Base-by-base conservation (phyloP, 2,113 vertebrate genomes). In the Amphilophus citrinellus region DNA sequence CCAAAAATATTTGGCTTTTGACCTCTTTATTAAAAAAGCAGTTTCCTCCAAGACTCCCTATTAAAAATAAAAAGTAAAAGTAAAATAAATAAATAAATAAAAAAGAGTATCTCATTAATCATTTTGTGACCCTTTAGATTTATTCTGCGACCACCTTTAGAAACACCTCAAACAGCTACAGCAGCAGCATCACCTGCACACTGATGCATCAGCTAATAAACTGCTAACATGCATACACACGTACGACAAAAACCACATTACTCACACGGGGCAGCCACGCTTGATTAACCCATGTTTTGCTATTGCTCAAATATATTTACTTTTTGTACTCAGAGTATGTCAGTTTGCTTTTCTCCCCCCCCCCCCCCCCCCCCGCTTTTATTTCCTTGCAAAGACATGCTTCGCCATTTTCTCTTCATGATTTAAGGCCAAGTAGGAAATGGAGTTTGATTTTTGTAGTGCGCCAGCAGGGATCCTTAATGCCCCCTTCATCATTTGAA, bases 401-500 rank as follows among this genome's bases (percentile, higher is more conserved):
- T 27, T 61, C 80, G 15, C 37, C 14, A 50, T 84, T 86, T 84
- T 61, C 27, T 65, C 63, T 63, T 83, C 6, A 79, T 56, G 68
- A 73, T 86, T 83, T 82, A 27, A 61, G 32, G 73, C 65, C 76
- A 84, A 77, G 83, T 62, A 80, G 83, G 18, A 85, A 87, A 83
- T 75, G 14, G 77, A 80, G 57, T 91, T 84, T 44, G 44, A 53
- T 73, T 79, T 79, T 84, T 81, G 8, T 68, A 47, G 18, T 62
- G 35, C 81, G 82, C 77, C 87, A 61, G 63, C 62, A 44, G 84
- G 59, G 22, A 77, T 88, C 20, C 76, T 79, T 82, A 78, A 57
- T 85, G 88, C 66, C 84, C 82, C 80, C 82, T 39, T 77, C 84
- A 80, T 76, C 68, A 66, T 44, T 56, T 85, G 75, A 83, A 81